These are phyloP conservation scores for Limulus polyphemus DNA, from an alignment of 2,888 invertebrate genomes.

Conservation along the genomic window DNA sequence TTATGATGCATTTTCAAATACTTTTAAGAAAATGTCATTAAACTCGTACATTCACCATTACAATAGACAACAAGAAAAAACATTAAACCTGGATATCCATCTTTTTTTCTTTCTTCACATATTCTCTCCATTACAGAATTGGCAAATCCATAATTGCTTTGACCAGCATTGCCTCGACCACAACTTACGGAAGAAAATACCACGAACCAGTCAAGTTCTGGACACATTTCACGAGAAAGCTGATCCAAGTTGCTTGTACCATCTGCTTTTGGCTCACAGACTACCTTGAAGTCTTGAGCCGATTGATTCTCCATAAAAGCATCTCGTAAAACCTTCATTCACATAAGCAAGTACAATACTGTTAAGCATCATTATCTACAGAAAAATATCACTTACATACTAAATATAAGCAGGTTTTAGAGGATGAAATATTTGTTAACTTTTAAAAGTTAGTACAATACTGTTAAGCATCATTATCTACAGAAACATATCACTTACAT, in stretches of 20 bases:
- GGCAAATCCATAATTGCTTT: constrained; percentile 90
- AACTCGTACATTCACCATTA: too few relatives aligned
- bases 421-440: too few relatives aligned
- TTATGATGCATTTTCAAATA: too few relatives aligned
- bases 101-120: constrained; percentile 67
- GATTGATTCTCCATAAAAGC: constrained; percentile 75
- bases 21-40: too few relatives aligned
- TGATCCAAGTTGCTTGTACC: constrained; percentile 70
- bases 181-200: constrained; percentile 93
- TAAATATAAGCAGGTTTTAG: too few relatives aligned
- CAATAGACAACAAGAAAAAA: too few relatives aligned
- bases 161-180: constrained; percentile 92
- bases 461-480: too few relatives aligned
- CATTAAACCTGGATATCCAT: constrained; percentile 59
- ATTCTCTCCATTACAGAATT: constrained; percentile 96
- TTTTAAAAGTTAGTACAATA: too few relatives aligned
- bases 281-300: constrained; percentile 62
- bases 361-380: too few relatives aligned
- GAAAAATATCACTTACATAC: too few relatives aligned
- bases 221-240: constrained; percentile 61
- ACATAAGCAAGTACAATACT: too few relatives aligned
- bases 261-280: constrained; percentile 70
- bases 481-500: too few relatives aligned
- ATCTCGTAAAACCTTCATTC: constrained; percentile 54
- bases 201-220: constrained; percentile 76